These are phyloP conservation scores for Macrosoma leucophasiata DNA, from an alignment of 2,888 invertebrate species.

Conservation along the genomic window DNA sequence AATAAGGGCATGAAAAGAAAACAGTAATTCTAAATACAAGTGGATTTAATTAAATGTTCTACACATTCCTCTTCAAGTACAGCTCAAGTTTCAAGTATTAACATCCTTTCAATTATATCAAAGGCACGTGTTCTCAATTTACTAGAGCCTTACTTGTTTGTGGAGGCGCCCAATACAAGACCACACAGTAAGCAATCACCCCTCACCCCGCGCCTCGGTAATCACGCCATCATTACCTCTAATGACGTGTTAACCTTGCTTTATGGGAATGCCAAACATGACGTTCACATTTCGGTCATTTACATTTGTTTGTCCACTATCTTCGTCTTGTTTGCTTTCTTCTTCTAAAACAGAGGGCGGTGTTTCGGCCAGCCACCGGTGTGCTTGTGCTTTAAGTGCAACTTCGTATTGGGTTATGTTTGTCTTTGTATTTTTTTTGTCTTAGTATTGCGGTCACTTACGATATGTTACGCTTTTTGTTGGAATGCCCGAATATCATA, in stretches of 20 bases:
- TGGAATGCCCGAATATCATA: constrained; percentile 4
- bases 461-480: constrained; percentile 28
- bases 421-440: too few species aligned
- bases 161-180: constrained; percentile 58
- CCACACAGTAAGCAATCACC: constrained; percentile 67
- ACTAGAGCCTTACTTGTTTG: constrained; percentile 50
- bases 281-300: constrained; percentile 75
- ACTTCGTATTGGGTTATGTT: constrained; percentile 56
- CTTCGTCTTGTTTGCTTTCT: constrained; percentile 67
- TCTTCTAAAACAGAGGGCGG: constrained; percentile 73
- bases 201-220: constrained; percentile 61
- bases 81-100: constrained; percentile 51
- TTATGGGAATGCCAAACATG: constrained; percentile 76
- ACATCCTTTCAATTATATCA: constrained; percentile 40
- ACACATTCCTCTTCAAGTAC: too few species aligned
- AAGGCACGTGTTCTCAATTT: constrained; percentile 52
- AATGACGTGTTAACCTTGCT: constrained; percentile 75
- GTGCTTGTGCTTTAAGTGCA: constrained; percentile 60
- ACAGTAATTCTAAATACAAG: too few species aligned
- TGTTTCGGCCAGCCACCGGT: constrained; percentile 61
- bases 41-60: too few species aligned
- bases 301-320: constrained; percentile 74
- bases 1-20: too few species aligned
- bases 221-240: constrained; percentile 74
- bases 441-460: constrained; percentile 20